phyloP scores from a whole-genome alignment of 2,797 vertebrate genomes.

The Nannoperca australis region DNA sequence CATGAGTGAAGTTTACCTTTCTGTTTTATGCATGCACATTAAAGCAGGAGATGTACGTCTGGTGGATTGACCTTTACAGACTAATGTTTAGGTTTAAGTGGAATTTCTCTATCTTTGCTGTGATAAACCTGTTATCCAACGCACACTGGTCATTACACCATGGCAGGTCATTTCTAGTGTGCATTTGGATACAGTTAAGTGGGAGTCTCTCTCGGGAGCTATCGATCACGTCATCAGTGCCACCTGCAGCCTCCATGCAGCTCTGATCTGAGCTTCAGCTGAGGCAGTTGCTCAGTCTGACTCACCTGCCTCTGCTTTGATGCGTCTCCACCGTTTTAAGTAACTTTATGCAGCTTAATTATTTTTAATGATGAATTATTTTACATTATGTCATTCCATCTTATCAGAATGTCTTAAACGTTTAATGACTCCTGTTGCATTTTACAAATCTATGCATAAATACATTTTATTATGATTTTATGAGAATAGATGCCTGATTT shows the following conservation, averaged over 20 bases:
- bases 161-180: constrained; percentile 3
- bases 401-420: not conserved
- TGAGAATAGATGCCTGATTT: not conserved
- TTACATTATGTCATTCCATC: not conserved
- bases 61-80: not conserved
- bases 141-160: not conserved
- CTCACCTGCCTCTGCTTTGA: constrained; percentile 2
- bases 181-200: constrained; percentile 11
- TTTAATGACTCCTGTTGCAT: not conserved
- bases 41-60: not conserved
- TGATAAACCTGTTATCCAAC: constrained; percentile 3
- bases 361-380: not conserved
- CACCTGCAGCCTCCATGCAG: not conserved
- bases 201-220: not conserved
- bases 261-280: not conserved
- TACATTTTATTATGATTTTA: not conserved
- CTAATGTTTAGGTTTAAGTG: constrained; percentile 4
- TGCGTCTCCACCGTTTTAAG: constrained; percentile 2
- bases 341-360: not conserved
- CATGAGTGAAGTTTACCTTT: not conserved
- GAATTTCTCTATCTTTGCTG: not conserved
- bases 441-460: not conserved
- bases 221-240: constrained; percentile 6
- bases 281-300: not conserved
- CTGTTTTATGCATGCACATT: not conserved